Conservation (phyloP, 2,113 vertebrate species). For the Machaerirhynchus nigripectus region DNA sequence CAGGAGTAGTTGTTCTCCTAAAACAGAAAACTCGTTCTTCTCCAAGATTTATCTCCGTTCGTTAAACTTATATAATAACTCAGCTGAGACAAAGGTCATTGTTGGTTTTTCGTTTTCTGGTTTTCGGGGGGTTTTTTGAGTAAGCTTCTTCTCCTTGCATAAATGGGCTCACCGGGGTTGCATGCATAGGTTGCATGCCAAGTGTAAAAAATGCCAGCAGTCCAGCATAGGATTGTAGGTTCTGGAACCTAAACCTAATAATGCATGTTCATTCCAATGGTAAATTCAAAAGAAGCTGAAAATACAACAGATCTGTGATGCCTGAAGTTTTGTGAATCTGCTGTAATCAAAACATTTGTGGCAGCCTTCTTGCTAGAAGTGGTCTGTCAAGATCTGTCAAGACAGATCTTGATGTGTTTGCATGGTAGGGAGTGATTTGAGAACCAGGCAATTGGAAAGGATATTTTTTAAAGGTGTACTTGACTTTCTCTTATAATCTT, state of each 20-base stretch:
- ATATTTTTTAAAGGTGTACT: background rate
- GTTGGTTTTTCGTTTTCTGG: background rate
- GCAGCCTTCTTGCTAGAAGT: background rate
- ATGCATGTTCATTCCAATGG: background rate
- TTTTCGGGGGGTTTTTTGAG: background rate
- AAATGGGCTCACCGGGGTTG: fast-evolving
- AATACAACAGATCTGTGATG: background rate
- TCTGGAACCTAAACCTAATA: background rate
- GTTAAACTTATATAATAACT: background rate
- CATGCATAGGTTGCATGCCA: background rate
- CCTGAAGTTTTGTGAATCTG: background rate
- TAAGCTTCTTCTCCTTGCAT: background rate
- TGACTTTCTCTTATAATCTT: background rate
- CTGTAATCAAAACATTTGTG: background rate
- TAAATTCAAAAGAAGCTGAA: background rate
- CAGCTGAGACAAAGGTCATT: background rate
- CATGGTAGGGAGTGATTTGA: background rate
- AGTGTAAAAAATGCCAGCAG: background rate
- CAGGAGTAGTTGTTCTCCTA: background rate
- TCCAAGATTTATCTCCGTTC: background rate
- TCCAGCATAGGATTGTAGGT: background rate
- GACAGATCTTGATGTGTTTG: background rate
- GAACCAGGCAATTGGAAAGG: background rate
- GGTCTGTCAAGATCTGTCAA: background rate
- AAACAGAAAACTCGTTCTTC: background rate